Conservation (phyloP, 1,140 invertebrate species). For the Radopholus similis region DNA sequence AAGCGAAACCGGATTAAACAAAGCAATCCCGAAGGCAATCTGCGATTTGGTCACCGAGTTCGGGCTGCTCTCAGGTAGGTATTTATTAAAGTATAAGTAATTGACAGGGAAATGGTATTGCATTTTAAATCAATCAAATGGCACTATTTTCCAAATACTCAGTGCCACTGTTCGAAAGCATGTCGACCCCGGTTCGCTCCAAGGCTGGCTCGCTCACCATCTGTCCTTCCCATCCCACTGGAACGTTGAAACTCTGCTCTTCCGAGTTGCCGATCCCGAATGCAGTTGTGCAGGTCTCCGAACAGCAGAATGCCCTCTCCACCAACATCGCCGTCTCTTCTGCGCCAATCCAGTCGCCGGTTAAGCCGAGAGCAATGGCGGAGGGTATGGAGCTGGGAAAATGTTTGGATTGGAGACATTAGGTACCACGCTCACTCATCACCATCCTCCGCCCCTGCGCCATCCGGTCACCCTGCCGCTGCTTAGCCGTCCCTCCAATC, state of each 20-base stretch:
- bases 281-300: neutral
- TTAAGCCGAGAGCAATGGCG: neutral
- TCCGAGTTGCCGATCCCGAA: neutral
- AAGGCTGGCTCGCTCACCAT: constrained; percentile 20
- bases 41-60: constrained; percentile 45
- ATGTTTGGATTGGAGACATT: neutral
- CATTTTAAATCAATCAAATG: no score
- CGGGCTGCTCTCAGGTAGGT: constrained; percentile 34
- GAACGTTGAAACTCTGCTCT: neutral
- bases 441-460: neutral
- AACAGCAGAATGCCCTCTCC: neutral
- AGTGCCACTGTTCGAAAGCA: constrained; percentile 31
- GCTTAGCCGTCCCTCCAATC: neutral
- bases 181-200: neutral
- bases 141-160: no score
- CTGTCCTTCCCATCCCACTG: neutral
- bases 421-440: no score
- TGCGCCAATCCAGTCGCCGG: neutral
- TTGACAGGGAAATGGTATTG: no score
- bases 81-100: no score
- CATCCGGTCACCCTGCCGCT: neutral
- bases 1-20: neutral
- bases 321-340: neutral
- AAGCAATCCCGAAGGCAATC: constrained; percentile 22
- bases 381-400: neutral